These are phyloP conservation scores for Antennarius maculatus DNA, from an alignment of 2,797 vertebrate species.

Conservation along the genomic window DNA sequence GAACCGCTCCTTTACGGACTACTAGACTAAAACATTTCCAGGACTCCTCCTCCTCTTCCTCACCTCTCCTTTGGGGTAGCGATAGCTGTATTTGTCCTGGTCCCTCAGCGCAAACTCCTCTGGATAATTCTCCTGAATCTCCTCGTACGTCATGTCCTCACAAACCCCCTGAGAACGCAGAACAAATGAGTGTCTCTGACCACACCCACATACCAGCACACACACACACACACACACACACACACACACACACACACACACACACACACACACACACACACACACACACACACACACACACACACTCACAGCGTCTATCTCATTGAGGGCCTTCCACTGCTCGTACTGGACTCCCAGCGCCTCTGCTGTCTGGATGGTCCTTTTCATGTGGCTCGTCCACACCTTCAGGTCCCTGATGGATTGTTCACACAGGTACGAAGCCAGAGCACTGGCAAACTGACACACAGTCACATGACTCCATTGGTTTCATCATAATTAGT, in stretches of 20 bases:
- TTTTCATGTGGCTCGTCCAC: slow-evolving; percentile 94
- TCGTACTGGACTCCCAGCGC: slow-evolving; percentile 86
- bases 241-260: too few species aligned
- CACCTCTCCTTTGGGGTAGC: slow-evolving; percentile 94
- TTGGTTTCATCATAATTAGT: too few species aligned
- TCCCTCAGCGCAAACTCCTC: slow-evolving; percentile 92
- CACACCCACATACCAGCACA: too few species aligned
- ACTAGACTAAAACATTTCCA: too few species aligned
- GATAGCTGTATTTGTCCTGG: slow-evolving; percentile 93
- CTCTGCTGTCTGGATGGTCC: slow-evolving; percentile 92
- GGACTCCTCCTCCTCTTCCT: slow-evolving; percentile 21
- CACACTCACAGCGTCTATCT: slow-evolving; percentile 88
- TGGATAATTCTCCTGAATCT: slow-evolving; percentile 88
- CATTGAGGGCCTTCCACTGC: slow-evolving; percentile 94
- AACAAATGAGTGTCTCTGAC: background rate
- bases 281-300: background rate
- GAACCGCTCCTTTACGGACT: too few species aligned
- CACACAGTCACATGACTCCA: background rate
- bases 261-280: background rate
- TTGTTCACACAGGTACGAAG: slow-evolving; percentile 84
- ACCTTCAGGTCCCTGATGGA: slow-evolving; percentile 87
- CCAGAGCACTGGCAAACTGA: slow-evolving; percentile 85
- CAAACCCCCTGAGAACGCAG: slow-evolving; percentile 83
- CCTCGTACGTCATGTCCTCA: slow-evolving; percentile 92
- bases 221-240: background rate